Base-by-base conservation (phyloP, 2,113 vertebrate species). In the Coryphaenoides rupestris region DNA sequence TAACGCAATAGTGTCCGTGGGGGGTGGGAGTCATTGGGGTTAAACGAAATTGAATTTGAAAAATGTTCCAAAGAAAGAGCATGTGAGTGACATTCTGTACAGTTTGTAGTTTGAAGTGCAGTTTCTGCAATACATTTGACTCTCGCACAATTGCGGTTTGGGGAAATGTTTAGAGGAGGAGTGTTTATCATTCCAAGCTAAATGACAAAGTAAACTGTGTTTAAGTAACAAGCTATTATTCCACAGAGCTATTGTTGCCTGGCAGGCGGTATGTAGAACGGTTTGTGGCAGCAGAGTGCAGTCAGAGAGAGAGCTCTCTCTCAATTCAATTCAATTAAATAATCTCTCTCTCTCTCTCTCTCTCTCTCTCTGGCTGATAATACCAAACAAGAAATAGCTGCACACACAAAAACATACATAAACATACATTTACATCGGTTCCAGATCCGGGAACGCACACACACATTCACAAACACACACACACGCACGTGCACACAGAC, bases 321-420 rank as follows among this genome's bases (percentile, higher is more conserved):
- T n/a, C n/a, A n/a, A n/a, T n/a, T n/a, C n/a, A 79, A 81, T 80
- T 73, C 40, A 66, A 70, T 66, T 73, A n/a, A n/a, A n/a, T 56
- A 62, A 54, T 69, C 65, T 78, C 62, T n/a, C 5, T 72, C 72
- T 77, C 72, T 23, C 52, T 75, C 21, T 59, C 19, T n/a, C n/a
- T n/a, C n/a, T n/a, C n/a, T n/a, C 26, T 7, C 21, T 10, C 64
- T 69, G 63, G 66, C 61, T 72, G 79, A 60, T 64, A 70, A 22
- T 69, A 66, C 45, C 62, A 55, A 65, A 63, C 66, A 80, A 83
- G 57, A 33, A 45, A 58, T 63, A 58, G 74, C 12, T 66, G 61
- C 57, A 78, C 77, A 74, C 50, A 57, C 64, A 77, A 70, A 62
- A 26, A 83, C 33, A 40, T 10, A 40, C 33, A 40, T 40, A 33